Conservation (phyloP, 2,113 vertebrate genomes). For the Pristiophorus japonicus region DNA sequence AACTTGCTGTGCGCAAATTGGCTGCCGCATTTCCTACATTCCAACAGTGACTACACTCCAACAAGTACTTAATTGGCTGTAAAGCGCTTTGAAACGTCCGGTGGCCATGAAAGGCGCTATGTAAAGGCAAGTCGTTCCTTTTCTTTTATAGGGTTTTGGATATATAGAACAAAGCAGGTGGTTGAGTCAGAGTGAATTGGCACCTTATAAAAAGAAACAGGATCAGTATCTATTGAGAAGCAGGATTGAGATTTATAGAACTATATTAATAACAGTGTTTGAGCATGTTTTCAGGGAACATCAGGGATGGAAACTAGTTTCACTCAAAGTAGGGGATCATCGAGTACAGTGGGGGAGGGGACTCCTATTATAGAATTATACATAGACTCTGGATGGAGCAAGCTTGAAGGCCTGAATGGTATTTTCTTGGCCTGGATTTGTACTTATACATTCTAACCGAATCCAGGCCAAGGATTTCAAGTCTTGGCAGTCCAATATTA, state of each 20-base stretch:
- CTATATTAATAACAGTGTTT: not conserved
- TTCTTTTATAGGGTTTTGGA: not conserved
- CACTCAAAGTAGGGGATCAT: not conserved
- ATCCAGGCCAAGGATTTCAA: not conserved
- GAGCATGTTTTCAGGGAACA: not conserved
- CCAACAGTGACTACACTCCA: too few species aligned
- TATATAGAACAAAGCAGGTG: not conserved
- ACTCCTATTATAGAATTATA: not conserved
- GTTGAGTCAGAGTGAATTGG: not conserved
- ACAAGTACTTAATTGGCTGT: too few species aligned
- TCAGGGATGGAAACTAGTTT: not conserved
- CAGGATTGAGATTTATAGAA: not conserved
- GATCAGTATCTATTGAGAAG: not conserved
- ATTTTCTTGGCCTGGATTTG: not conserved
- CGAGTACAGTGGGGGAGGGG: not conserved
- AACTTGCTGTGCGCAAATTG: too few species aligned
- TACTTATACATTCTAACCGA: not conserved
- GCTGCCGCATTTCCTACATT: too few species aligned
- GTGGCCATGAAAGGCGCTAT: too few species aligned
- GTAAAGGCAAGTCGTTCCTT: too few species aligned
- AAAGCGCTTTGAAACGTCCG: too few species aligned
- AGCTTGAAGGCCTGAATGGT: not conserved
- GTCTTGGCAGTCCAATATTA: not conserved
- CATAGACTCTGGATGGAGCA: not conserved
- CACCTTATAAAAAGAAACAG: not conserved